Conservation (phyloP, 2,888 invertebrate species). For the Junonia oenone region DNA sequence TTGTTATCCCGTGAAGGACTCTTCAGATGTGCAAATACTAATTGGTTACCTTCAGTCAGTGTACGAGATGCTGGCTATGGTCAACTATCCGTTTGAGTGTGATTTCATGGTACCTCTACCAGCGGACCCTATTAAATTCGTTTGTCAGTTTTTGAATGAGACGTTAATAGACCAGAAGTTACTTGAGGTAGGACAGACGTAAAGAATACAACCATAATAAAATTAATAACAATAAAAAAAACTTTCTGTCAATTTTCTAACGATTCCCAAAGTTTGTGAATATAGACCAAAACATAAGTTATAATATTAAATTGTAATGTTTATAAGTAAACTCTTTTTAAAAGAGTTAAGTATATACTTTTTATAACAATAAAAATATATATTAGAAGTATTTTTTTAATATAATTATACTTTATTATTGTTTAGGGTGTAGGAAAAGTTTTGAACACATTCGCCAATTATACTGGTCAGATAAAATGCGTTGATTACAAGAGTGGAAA, state of each 20-base stretch:
- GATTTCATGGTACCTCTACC: conserved; percentile 91
- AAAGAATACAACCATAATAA: not conserved
- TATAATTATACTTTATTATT: no score
- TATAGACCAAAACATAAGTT: no score
- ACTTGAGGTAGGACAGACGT: conserved; percentile 56
- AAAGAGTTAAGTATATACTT: no score
- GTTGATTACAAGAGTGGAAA: conserved; percentile 79
- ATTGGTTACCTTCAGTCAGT: conserved; percentile 85
- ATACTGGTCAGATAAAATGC: conserved; percentile 85
- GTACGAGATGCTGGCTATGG: conserved; percentile 93
- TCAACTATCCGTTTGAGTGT: conserved; percentile 94
- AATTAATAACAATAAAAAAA: no score
- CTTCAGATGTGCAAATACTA: conserved; percentile 61
- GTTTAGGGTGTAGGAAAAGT: conserved; percentile 82
- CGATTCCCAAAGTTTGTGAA: no score
- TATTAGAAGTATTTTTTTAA: no score
- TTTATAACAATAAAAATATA: no score
- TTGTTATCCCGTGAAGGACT: conserved; percentile 83
- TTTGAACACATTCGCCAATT: conserved; percentile 89
- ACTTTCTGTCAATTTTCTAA: no score
- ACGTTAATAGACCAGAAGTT: conserved; percentile 69
- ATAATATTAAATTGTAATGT: no score
- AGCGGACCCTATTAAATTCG: conserved; percentile 87
- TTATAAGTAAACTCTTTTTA: no score
- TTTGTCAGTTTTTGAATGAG: conserved; percentile 78